A percentile compares a stretch with the other conserved stretches of the same genome.
Conservation (phyloP, 2,888 invertebrate genomes). For the Drosophila nr. fundita region DNA sequence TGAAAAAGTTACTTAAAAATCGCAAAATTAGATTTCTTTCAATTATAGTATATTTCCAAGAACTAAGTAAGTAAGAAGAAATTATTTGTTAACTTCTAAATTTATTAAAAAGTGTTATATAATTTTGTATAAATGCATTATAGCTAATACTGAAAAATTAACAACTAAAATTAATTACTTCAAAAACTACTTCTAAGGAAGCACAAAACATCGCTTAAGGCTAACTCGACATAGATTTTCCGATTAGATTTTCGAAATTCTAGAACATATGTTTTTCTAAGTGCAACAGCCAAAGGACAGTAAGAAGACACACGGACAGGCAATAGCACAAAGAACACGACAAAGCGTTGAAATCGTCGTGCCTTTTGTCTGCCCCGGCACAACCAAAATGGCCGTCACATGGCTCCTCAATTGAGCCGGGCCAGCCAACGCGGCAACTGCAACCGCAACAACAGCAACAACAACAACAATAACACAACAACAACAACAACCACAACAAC, state of each 20-base stretch:
- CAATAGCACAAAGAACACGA: constrained; percentile 77
- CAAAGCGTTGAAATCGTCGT: constrained; percentile 83
- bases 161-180: no score
- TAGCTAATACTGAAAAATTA: no score
- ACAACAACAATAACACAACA: constrained; percentile 32
- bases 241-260: no score
- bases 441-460: constrained; percentile 31
- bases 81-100: neutral
- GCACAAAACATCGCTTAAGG: neutral
- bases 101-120: neutral
- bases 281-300: constrained; percentile 20
- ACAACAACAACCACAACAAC: constrained; percentile 11
- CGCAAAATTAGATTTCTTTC: neutral
- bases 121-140: neutral
- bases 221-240: neutral
- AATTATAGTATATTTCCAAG: neutral
- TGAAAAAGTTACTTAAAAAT: neutral
- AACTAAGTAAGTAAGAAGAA: neutral
- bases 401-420: constrained; percentile 42
- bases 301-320: constrained; percentile 35
- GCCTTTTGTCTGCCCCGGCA: constrained; percentile 75
- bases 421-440: constrained; percentile 58
- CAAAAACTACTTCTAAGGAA: neutral
- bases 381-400: constrained; percentile 57
- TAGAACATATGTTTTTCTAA: neutral